These are phyloP conservation scores for Argyrosomus regius DNA, from an alignment of 2,797 vertebrate genomes.

Conservation along the genomic window DNA sequence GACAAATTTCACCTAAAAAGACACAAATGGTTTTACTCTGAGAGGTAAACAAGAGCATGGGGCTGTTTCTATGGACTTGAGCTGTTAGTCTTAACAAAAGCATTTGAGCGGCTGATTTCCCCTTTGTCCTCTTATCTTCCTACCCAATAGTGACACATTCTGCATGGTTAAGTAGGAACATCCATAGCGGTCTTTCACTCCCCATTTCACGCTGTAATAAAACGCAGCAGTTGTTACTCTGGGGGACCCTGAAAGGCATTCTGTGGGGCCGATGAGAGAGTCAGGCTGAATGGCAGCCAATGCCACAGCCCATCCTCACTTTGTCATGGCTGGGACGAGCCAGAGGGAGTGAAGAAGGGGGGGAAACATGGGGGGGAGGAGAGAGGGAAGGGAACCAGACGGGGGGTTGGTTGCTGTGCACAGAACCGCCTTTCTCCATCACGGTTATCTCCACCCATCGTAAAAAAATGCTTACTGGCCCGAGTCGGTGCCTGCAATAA, in stretches of 20 bases:
- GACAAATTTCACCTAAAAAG: constrained; percentile 67
- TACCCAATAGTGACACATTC: constrained; percentile 84
- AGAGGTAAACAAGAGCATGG: constrained; percentile 66
- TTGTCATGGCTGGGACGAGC: constrained; percentile 68
- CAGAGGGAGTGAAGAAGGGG: constrained; percentile 9
- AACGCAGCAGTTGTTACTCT: constrained; percentile 88
- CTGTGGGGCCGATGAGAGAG: constrained; percentile 85
- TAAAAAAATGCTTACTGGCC: constrained; percentile 62
- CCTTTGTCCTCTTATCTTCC: constrained; percentile 83
- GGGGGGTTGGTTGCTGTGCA: constrained; percentile 15
- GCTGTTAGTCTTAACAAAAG: constrained; percentile 68
- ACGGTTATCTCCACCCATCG: constrained; percentile 53
- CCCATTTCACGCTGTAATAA: constrained; percentile 91
- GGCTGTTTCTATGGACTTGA: constrained; percentile 60
- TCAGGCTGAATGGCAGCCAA: constrained; percentile 87
- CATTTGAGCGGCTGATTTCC: constrained; percentile 73
- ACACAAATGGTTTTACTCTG: constrained; percentile 59
- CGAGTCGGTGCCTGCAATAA: constrained; percentile 68
- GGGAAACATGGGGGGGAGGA: background rate
- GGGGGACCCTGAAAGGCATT: constrained; percentile 88
- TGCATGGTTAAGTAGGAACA: constrained; percentile 87
- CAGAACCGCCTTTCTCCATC: constrained; percentile 55
- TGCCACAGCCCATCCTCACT: constrained; percentile 82
- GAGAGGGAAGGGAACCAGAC: background rate
- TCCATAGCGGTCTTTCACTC: constrained; percentile 88